phyloP scores from a whole-genome alignment of 2,888 invertebrate genomes.

The Cerceris ruficornis region DNA sequence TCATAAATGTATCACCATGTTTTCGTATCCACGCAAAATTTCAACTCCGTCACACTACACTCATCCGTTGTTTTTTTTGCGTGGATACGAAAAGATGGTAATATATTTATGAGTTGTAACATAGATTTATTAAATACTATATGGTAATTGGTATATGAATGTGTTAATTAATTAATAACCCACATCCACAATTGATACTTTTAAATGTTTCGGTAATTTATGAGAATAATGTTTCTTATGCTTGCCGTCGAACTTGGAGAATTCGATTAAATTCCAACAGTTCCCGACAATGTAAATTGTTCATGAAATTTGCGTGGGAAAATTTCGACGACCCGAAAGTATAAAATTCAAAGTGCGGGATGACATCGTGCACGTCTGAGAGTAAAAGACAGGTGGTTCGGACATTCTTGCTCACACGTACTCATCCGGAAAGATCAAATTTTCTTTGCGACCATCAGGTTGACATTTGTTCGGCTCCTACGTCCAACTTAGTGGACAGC shows the following conservation, averaged over 20 bases:
- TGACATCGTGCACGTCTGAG: constrained; percentile 33
- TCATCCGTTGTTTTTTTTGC: too few relatives aligned
- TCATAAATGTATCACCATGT: too few relatives aligned
- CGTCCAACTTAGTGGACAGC: background rate
- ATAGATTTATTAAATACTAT: too few relatives aligned
- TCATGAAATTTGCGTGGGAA: constrained; percentile 7
- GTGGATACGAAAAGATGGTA: too few relatives aligned
- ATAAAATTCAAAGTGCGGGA: constrained; percentile 26
- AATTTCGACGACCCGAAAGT: constrained; percentile 7
- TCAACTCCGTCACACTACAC: too few relatives aligned
- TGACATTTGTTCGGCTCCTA: constrained; percentile 42
- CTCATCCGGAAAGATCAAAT: constrained; percentile 46
- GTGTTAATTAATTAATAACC: too few relatives aligned
- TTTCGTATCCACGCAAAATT: too few relatives aligned
- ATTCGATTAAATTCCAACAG: constrained; percentile 3
- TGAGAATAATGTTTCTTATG: too few relatives aligned
- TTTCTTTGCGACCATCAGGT: constrained; percentile 57
- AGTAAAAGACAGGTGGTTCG: constrained; percentile 36
- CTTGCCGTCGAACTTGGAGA: background rate
- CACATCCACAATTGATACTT: too few relatives aligned
- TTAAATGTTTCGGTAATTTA: too few relatives aligned
- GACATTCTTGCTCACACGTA: constrained; percentile 39
- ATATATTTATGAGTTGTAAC: too few relatives aligned
- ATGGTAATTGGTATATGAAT: too few relatives aligned
- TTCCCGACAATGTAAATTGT: background rate